Base-by-base conservation (phyloP, 1,140 invertebrate genomes). In the Venustaconcha ellipsiformis region DNA sequence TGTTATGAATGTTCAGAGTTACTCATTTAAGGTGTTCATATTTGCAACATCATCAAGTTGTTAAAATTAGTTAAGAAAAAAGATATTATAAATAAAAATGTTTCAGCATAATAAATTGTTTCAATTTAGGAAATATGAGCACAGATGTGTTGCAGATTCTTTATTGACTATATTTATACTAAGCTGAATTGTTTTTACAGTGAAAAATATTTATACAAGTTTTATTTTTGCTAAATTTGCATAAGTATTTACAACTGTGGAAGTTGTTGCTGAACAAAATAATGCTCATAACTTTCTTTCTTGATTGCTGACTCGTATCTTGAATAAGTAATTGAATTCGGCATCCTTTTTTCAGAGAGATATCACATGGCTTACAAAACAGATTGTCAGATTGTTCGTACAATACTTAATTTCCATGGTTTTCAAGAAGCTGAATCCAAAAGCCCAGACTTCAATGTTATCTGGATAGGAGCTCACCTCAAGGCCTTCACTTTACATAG, bases 381-480 rank as follows among this genome's bases (percentile, higher is more conserved):
- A 65, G 89, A 90, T 68, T 87, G 88, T 78, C 88, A 88, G 79
- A 82, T 90, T 70, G 81, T 90, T 0, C 80, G 89, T 66, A 84
- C 85, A 26, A 88, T 90, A 65, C 76, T 90, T 14, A 80, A 78
- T 48, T 78, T 81, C 12, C 89, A 90, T 84, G 89, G 89, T 18
- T 89, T 90, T 74, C 86, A 88, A 74, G 89, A 90, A 84, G 88
- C 89, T 77, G 83, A 92, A 73, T 83, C 89, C 17, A 87, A 91
- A 75, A 93, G 93, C 70, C 92, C 92, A 58, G 94, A 96, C 87
- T 97, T 94, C 88, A 97, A 96, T 88, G 87, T 98, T 55, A 84
- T 97, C 20, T 98, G 96, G 96, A 96, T 95, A 64, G 96, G 96
- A 20, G 93, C 94, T 48, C 96, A 97, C 89, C 94, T 96, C 11